phyloP scores from a whole-genome alignment of 2,888 invertebrate species.

The Sinhomidia bicolor region DNA sequence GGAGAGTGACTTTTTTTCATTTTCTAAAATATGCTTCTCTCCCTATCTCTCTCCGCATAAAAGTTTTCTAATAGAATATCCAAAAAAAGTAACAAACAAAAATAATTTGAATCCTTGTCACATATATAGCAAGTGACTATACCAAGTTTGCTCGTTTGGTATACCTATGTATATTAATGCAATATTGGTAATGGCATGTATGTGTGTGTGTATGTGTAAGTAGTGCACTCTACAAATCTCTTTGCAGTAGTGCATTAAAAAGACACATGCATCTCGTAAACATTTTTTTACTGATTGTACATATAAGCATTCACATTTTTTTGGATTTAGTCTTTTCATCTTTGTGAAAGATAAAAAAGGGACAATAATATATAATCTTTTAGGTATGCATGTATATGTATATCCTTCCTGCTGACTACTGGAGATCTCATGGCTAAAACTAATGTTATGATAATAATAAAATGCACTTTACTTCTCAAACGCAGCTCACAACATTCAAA shows the following conservation, averaged over 20 bases:
- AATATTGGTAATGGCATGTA: neutral
- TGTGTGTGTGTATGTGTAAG: neutral
- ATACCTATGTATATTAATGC: neutral
- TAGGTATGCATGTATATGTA: neutral
- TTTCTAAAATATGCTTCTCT: constrained; percentile 41
- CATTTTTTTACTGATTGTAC: constrained; percentile 21
- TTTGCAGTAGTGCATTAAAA: neutral
- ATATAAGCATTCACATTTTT: constrained; percentile 4
- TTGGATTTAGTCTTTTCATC: neutral
- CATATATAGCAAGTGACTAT: neutral
- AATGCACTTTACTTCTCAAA: constrained; percentile 26
- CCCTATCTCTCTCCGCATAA: neutral
- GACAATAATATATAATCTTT: too few species aligned
- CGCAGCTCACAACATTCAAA: constrained; percentile 25
- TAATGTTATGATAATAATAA: constrained; percentile 33
- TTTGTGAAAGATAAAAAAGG: neutral
- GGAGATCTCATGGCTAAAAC: constrained; percentile 8
- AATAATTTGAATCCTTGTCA: constrained; percentile 22
- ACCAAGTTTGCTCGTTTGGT: neutral
- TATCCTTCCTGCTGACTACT: neutral
- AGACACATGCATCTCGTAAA: constrained; percentile 37
- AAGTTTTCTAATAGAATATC: constrained; percentile 20
- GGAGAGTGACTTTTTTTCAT: constrained; percentile 54
- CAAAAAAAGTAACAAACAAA: neutral
- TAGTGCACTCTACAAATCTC: neutral